Evolutionary conservation across 92 coral and sea anemone species (phyloP).

Genomic region (Phenganax stokvisi): DNA sequence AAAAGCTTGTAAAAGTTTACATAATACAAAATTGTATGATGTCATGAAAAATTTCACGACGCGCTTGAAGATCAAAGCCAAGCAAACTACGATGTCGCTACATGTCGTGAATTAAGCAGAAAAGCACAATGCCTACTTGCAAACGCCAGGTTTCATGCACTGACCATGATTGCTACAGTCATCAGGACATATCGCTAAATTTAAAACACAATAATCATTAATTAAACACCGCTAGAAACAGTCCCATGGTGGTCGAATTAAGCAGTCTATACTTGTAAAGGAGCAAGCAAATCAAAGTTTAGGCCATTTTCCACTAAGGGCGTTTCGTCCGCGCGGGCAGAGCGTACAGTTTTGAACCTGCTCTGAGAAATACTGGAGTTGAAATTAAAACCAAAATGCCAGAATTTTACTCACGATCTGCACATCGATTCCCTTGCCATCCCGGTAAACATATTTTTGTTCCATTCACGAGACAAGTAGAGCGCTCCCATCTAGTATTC

Average conservation of each 20-base stretch:
- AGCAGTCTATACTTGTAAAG: no score
- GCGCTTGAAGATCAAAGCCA: no score
- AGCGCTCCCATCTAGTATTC: neutral
- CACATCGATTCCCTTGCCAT: neutral
- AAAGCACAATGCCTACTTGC: constrained; percentile 3
- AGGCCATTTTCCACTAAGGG: no score
- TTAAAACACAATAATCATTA: neutral
- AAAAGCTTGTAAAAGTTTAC: neutral
- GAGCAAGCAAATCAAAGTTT: no score
- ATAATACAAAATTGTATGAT: neutral
- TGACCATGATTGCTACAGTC: neutral
- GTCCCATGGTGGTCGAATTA: no score
- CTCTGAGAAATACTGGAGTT: neutral
- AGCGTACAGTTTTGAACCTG: no score
- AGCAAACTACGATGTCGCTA: no score
- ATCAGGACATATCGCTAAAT: constrained; percentile 11
- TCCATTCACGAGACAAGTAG: constrained; percentile 12
- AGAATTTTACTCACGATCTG: neutral
- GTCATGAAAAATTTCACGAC: no score
- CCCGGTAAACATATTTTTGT: constrained; percentile 14
- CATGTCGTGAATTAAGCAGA: no score
- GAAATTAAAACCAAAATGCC: neutral
- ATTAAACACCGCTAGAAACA: no score
- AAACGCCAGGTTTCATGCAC: neutral
- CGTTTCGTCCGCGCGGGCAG: no score